Evolutionary conservation across 2,888 invertebrate genomes (phyloP).

Genomic region (Spialia ferax): DNA sequence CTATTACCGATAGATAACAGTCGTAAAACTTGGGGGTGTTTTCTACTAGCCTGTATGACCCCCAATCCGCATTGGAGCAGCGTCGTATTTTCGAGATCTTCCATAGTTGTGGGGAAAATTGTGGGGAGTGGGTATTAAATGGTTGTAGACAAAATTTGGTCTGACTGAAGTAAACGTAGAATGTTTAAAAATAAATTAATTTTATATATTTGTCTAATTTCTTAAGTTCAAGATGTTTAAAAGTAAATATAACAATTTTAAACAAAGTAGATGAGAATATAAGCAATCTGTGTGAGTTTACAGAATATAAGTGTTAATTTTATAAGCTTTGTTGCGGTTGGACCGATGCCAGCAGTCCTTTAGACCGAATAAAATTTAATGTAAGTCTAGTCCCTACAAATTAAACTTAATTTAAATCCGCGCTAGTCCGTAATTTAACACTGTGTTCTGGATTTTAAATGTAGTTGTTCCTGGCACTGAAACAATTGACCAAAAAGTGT

Average conservation of each 20-base stretch:
- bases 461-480: constrained; percentile 26
- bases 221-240: not conserved
- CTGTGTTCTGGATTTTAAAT: constrained; percentile 26
- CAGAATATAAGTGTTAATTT: constrained; percentile 28
- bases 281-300: constrained; percentile 3
- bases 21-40: too few relatives aligned
- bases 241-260: not conserved
- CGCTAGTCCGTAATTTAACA: constrained; percentile 26
- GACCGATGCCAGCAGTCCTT: constrained; percentile 46
- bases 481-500: constrained; percentile 31
- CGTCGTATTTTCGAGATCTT: too few relatives aligned
- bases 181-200: too few relatives aligned
- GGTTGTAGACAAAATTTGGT: too few relatives aligned
- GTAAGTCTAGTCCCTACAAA: constrained; percentile 33
- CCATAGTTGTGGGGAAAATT: too few relatives aligned
- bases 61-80: too few relatives aligned
- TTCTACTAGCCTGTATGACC: too few relatives aligned
- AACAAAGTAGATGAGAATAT: not conserved
- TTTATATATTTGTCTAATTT: too few relatives aligned
- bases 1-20: too few relatives aligned
- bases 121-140: too few relatives aligned
- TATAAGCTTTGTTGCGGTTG: constrained; percentile 39
- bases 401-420: constrained; percentile 34
- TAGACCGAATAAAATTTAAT: constrained; percentile 43
- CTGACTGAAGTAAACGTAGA: too few relatives aligned